These are phyloP conservation scores for Eretmocerus hayati DNA, from an alignment of 2,888 invertebrate species.

Conservation along the genomic window DNA sequence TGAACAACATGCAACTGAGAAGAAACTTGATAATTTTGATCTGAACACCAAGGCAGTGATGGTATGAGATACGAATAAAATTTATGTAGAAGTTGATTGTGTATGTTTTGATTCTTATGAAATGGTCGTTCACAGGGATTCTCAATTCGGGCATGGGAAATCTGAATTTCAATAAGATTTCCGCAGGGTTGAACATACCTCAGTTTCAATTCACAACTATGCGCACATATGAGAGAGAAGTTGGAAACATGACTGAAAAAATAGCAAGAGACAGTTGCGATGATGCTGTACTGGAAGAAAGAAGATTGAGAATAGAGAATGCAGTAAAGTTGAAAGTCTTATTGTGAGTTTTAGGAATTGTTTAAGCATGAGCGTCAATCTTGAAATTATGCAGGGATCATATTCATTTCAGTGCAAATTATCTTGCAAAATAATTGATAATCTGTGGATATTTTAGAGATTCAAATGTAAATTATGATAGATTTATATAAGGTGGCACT, in stretches of 20 bases:
- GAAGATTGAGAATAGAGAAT: not conserved
- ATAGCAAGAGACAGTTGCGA: not conserved
- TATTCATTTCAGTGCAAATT: not conserved
- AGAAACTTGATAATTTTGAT: too few species aligned
- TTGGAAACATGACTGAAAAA: not conserved
- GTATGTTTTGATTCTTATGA: too few species aligned
- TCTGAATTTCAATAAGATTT: too few species aligned
- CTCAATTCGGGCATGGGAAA: too few species aligned
- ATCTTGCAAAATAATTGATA: not conserved
- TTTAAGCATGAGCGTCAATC: not conserved
- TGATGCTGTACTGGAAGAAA: not conserved
- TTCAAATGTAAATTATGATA: not conserved
- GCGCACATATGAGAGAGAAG: not conserved
- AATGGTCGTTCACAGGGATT: too few species aligned
- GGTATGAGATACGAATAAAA: too few species aligned
- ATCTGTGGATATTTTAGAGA: not conserved
- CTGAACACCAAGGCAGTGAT: too few species aligned
- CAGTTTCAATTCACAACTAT: not conserved
- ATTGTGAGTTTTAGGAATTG: not conserved
- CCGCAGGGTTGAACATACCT: not conserved
- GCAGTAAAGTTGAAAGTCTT: not conserved
- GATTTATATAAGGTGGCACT: too few species aligned
- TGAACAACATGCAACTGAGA: too few species aligned
- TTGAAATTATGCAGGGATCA: not conserved
- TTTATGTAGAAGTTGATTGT: too few species aligned